Evolutionary conservation across 2,888 invertebrate genomes (phyloP), one percentile per base, ranked within the genome.

Genomic region (Thecocarcelia acutangulata): DNA sequence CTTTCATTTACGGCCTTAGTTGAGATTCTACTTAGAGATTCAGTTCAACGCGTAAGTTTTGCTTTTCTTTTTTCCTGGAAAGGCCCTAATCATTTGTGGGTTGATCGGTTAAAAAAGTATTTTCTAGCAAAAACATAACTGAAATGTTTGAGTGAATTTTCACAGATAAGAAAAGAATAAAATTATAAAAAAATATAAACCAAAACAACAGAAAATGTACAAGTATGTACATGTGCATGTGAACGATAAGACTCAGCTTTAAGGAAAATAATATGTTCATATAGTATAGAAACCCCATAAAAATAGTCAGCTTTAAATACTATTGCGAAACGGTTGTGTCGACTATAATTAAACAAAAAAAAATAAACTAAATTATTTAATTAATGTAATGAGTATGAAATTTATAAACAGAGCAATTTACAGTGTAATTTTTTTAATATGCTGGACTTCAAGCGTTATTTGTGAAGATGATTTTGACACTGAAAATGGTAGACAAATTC

Each of bases 401-500:
- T 54, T 64, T 24, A 19, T n/a, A 63, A 58, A 64, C 50, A 17
- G 12, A 2, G 40, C 3, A 3, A 21, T 11, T 11, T 50, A 44
- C 24, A 58, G 63, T 64, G 46, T 48, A 5, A 46, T 79, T 12
- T 8, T 63, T 15, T 12, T 63, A 28, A 48, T 63, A 48, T 28
- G 28, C 56, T 72, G 64, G 44, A 17, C 42, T 48, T 48, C 28
- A 33, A 40, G 37, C 2, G 24, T 28, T 1, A 21, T n/a, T 13
- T 12, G 50, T 44, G 54, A 66, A 70, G 83, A 84, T 52, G 83
- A 85, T 73, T 72, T 87, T 11, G 85, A 79, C 0, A 84, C 85
- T 21, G 86, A 85, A 3, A 85, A 76, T 6, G 88, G 85, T 1
- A 87, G 86, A 64, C 89, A 92, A n/a, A 92, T 92, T 1, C 93